phyloP scores from a whole-genome alignment of 2,888 invertebrate species.

The Conops quadrifasciatus region DNA sequence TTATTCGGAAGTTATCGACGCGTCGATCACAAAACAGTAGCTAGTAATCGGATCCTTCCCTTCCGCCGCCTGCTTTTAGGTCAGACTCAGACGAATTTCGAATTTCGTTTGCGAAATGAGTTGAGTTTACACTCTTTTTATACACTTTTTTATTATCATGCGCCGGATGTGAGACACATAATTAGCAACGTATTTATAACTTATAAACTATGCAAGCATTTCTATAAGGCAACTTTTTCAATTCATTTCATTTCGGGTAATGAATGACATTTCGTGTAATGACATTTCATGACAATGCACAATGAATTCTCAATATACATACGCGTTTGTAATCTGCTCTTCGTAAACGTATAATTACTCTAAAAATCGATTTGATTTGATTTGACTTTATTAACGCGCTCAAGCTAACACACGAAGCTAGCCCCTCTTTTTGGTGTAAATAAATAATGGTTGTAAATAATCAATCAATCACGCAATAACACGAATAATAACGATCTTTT shows the following conservation, averaged over 20 bases:
- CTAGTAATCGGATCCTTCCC: background rate
- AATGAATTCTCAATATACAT: too few species aligned
- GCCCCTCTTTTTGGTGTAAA: slow-evolving; percentile 37
- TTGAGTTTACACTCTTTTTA: too few species aligned
- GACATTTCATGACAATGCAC: too few species aligned
- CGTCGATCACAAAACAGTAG: background rate
- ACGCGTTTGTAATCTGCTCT: too few species aligned
- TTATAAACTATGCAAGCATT: background rate
- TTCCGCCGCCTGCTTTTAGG: background rate
- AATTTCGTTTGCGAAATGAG: too few species aligned
- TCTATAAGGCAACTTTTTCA: slow-evolving; percentile 17
- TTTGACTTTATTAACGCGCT: background rate
- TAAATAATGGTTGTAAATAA: slow-evolving; percentile 24
- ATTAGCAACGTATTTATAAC: slow-evolving; percentile 18
- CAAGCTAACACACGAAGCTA: background rate
- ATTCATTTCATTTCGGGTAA: too few species aligned
- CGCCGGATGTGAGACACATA: slow-evolving; percentile 21
- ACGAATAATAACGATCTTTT: slow-evolving; percentile 11
- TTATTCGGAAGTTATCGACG: slow-evolving; percentile 43
- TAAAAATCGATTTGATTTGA: too few species aligned
- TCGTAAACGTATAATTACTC: too few species aligned
- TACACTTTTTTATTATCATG: background rate
- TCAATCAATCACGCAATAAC: slow-evolving; percentile 26
- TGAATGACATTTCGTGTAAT: too few species aligned
- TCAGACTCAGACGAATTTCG: slow-evolving; percentile 28